These are phyloP conservation scores for Psilopsiagon aymara DNA, from an alignment of 2,113 vertebrate species.

Conservation along the genomic window DNA sequence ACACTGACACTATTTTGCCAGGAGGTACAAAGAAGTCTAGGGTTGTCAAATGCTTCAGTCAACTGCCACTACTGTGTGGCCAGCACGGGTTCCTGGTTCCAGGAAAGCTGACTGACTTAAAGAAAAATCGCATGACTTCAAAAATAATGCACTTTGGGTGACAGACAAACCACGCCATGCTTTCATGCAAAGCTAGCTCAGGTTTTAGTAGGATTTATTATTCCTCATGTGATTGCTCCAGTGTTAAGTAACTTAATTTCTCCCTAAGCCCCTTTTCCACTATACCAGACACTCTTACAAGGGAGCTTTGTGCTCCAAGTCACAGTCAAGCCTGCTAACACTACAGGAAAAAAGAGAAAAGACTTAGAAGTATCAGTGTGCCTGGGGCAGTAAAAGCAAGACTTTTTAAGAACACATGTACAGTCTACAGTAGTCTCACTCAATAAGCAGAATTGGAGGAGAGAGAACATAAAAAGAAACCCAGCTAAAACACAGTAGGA, in stretches of 20 bases:
- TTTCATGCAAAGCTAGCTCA: background rate
- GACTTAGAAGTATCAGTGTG: background rate
- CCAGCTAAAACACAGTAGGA: background rate
- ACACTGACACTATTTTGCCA: background rate
- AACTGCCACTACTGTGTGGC: background rate
- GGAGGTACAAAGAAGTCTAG: background rate
- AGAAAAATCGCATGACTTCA: background rate
- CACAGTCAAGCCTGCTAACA: background rate
- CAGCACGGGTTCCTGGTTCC: background rate
- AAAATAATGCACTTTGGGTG: background rate
- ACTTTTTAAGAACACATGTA: background rate
- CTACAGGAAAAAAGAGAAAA: background rate
- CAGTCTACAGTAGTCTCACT: background rate
- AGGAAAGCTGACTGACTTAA: background rate
- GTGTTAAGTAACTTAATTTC: constrained; percentile 2
- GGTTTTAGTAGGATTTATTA: constrained; percentile 27
- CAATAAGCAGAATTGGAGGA: background rate
- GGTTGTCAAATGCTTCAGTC: background rate
- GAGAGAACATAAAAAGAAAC: background rate
- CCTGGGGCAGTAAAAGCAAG: background rate
- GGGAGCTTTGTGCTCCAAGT: background rate
- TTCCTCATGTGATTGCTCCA: background rate
- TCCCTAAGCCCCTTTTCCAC: background rate
- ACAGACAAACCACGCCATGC: background rate
- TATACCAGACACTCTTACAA: background rate